These are phyloP conservation scores for Pterophyllum scalare DNA, from an alignment of 2,113 vertebrate species.

Conservation along the genomic window DNA sequence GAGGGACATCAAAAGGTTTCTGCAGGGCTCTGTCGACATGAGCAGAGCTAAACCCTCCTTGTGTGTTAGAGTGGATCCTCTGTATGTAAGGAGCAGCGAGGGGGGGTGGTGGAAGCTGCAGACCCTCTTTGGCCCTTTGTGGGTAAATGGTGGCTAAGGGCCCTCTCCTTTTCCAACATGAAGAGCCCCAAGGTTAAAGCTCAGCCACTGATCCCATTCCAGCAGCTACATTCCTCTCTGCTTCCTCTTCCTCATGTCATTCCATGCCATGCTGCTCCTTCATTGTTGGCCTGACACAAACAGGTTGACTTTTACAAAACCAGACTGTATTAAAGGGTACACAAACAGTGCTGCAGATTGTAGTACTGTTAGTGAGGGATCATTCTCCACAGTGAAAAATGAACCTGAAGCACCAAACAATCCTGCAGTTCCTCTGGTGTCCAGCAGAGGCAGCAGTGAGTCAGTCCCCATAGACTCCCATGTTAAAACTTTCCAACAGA, in stretches of 20 bases:
- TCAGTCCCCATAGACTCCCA: neutral
- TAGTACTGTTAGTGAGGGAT: neutral
- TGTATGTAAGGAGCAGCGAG: conserved; percentile 3
- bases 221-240: conserved; percentile 67
- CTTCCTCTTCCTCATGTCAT: conserved; percentile 34
- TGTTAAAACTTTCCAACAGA: neutral
- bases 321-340: conserved; percentile 6
- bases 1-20: conserved; percentile 74
- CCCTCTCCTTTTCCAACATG: conserved; percentile 65
- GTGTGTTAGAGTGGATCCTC: conserved; percentile 47
- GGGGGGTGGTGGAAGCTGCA: conserved; percentile 11
- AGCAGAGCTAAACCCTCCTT: conserved; percentile 66
- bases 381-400: neutral
- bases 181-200: conserved; percentile 74
- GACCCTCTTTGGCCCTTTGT: conserved; percentile 62
- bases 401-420: neutral
- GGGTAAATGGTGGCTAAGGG: conserved; percentile 58
- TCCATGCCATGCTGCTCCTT: conserved; percentile 28
- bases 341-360: neutral
- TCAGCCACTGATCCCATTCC: conserved; percentile 78
- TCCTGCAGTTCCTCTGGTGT: neutral
- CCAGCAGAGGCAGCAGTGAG: neutral
- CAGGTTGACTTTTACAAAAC: conserved; percentile 71
- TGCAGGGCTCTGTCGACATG: conserved; percentile 60
- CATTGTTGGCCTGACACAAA: conserved; percentile 26